Percentiles rank a stretch among this genome's conserved stretches.
phyloP scores from a whole-genome alignment of 2,888 invertebrate species.

The Chalcis sispes region DNA sequence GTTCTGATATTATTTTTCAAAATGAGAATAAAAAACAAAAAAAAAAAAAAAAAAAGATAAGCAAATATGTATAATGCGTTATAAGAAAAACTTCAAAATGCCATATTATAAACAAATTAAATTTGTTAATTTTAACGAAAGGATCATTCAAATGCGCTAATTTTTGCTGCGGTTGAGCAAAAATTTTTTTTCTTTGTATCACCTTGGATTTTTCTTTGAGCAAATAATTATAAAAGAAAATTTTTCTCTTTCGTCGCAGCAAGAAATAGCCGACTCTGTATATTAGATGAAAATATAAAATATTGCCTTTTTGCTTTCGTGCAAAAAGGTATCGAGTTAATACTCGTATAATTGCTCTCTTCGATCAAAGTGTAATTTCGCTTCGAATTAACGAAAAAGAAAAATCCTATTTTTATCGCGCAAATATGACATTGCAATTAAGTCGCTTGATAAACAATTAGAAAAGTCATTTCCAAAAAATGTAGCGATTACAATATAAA shows the following conservation, averaged over 20 bases:
- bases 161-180: not conserved
- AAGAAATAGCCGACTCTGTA: no score
- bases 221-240: not conserved
- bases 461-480: no score
- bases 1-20: constrained; percentile 12
- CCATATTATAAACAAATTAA: not conserved
- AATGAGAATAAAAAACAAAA: not conserved
- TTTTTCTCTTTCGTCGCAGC: no score
- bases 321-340: not conserved
- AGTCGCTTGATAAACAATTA: no score
- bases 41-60: constrained; percentile 7
- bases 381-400: no score
- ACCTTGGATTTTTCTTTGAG: not conserved
- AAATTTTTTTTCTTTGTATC: not conserved
- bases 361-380: not conserved
- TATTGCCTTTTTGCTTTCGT: not conserved
- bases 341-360: constrained; percentile 8
- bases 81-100: not conserved
- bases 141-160: not conserved
- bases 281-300: not conserved
- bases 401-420: constrained; percentile 8
- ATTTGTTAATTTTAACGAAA: not conserved
- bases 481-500: no score
- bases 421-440: not conserved
- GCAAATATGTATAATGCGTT: not conserved